Conservation (phyloP, 2,113 vertebrate species). For the Odobenus rosmarus region DNA sequence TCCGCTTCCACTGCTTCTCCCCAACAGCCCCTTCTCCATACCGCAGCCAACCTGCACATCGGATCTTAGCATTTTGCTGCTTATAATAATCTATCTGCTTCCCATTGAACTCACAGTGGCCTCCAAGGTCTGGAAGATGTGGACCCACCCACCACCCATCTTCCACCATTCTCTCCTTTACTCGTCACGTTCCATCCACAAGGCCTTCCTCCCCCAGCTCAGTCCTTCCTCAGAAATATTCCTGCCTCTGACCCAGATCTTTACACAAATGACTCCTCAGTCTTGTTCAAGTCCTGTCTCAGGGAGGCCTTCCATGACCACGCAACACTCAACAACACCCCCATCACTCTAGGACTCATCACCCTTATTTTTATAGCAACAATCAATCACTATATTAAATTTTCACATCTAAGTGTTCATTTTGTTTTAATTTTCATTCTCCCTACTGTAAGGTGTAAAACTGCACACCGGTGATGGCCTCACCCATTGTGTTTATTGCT, state of each 20-base stretch:
- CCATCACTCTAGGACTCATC: neutral
- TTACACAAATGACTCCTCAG: neutral
- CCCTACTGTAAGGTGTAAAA: neutral
- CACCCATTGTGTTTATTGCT: neutral
- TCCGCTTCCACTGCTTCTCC: neutral
- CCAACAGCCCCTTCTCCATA: neutral
- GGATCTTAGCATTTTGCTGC: neutral
- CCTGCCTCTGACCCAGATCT: neutral
- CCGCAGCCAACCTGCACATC: neutral
- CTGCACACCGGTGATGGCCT: neutral
- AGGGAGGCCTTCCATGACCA: neutral
- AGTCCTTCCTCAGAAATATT: neutral
- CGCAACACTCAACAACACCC: neutral
- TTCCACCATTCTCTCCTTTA: neutral
- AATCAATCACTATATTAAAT: neutral
- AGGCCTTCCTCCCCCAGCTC: neutral
- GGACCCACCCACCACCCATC: neutral
- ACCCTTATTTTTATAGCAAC: neutral
- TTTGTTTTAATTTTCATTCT: neutral
- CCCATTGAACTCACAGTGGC: neutral
- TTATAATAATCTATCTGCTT: neutral
- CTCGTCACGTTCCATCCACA: neutral
- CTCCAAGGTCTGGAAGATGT: neutral
- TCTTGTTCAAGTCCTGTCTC: neutral
- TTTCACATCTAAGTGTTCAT: neutral